Percentiles rank a stretch among this genome's conserved stretches.
These are phyloP conservation scores for Oreochromis niloticus DNA, from an alignment of 2,113 vertebrate species.

Conservation along the genomic window DNA sequence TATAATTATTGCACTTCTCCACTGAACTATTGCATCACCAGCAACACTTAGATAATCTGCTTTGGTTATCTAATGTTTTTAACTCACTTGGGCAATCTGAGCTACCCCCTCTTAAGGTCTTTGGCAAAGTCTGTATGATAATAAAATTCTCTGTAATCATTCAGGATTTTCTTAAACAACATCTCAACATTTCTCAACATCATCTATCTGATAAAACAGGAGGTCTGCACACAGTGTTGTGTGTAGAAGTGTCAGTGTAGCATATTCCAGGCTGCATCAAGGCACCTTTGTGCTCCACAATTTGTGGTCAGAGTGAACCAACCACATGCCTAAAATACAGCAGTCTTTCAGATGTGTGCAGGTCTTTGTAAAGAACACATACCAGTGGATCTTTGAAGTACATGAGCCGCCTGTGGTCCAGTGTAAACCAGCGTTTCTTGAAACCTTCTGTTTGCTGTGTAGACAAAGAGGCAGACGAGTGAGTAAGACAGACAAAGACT, in stretches of 20 bases:
- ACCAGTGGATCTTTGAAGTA: conserved; percentile 93
- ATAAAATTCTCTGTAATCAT: background rate
- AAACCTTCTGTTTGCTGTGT: conserved; percentile 86
- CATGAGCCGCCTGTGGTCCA: conserved; percentile 87
- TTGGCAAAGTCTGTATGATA: background rate
- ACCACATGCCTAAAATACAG: background rate
- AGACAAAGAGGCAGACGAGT: background rate
- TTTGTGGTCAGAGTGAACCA: background rate
- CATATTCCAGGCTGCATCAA: background rate
- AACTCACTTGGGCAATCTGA: background rate
- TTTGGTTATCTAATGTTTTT: background rate
- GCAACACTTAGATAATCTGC: background rate
- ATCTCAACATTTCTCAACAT: background rate
- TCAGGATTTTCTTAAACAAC: background rate
- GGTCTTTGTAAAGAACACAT: conserved; percentile 4
- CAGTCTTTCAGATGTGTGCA: background rate
- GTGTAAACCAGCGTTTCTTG: conserved; percentile 90
- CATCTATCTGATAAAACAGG: background rate
- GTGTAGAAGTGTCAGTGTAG: background rate
- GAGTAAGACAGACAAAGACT: background rate
- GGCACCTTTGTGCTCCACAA: background rate
- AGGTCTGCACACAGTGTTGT: background rate
- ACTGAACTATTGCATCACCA: conserved; percentile 30
- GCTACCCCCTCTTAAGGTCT: background rate
- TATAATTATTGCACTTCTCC: conserved; percentile 9